Evolutionary conservation across 2,113 vertebrate genomes (phyloP), one percentile per base, ranked within the genome.

Genomic region (Hucho hucho): DNA sequence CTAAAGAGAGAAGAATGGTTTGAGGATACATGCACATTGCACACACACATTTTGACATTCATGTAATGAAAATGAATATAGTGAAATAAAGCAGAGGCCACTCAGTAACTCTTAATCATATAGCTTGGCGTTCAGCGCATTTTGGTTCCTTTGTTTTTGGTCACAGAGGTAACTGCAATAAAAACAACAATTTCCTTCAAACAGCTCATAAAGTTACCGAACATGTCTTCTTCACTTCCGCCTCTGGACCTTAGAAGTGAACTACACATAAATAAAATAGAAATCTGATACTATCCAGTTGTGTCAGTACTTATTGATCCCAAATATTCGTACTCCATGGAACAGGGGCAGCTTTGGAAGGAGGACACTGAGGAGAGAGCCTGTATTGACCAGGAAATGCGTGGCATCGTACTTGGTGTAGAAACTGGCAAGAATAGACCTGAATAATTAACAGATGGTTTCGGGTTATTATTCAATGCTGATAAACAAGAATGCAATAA

Each of bases 311-410:
- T 95, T 96, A 86, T 97, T 98, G 90, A 98, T 97, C 72, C 96
- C 96, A 81, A 98, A 98, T 87, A 97, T 88, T 58, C 96, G 94
- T 73, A 98, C 96, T 16, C 96, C 95, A 0, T 97, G 96, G 88
- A 98, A 95, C 72, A 96, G 96, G n/a, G 97, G 97, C 82, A 98
- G 81, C 80, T 98, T 98, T 53, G 97, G 97, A 75, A 98, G 93
- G 1, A 98, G 91, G 49, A 97, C 96, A 0, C 93, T 98, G 4
- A 97, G 92, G 66, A 98, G 87, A 6, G 96, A 97, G 75, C 89
- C 58, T 0, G 97, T 98, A 92, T 98, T 98, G 92, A 98, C 81
- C 14, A 97, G 29, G 84, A 98, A 98, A 85, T 98, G 96, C 12
- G 88, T 92, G 6, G 93, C 86, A 58, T 98, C 95, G 2, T 98